Evolutionary conservation across 2,888 invertebrate genomes (phyloP).

Genomic region (Ennomos fuscantarius): DNA sequence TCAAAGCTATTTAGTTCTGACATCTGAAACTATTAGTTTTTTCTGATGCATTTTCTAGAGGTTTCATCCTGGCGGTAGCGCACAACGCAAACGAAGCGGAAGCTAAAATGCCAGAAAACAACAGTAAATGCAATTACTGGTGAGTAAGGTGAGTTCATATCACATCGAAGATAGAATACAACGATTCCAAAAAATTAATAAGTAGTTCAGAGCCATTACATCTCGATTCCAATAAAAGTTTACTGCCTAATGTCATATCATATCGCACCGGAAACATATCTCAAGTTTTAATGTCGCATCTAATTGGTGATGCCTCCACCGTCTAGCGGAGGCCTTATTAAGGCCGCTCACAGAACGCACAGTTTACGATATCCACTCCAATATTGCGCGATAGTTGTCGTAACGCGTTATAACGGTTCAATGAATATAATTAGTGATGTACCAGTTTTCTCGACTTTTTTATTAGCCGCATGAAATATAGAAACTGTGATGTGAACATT

Average conservation of each 20-base stretch:
- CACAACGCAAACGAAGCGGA: no score
- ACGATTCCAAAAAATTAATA: slow-evolving; percentile 27
- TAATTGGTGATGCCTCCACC: slow-evolving; percentile 60
- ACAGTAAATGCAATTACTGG: no score
- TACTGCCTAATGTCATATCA: slow-evolving; percentile 48
- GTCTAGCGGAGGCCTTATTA: slow-evolving; percentile 40
- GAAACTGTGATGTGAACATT: slow-evolving; percentile 41
- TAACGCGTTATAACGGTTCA: slow-evolving; percentile 51
- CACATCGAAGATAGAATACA: slow-evolving; percentile 24
- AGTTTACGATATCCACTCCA: slow-evolving; percentile 42
- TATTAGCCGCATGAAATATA: slow-evolving; percentile 36
- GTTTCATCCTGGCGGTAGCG: no score
- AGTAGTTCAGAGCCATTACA: slow-evolving; percentile 33
- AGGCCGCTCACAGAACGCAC: slow-evolving; percentile 33
- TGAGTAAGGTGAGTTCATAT: no score
- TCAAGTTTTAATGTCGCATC: slow-evolving; percentile 61
- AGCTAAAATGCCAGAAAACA: no score
- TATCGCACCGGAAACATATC: slow-evolving; percentile 75
- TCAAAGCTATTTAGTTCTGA: no score
- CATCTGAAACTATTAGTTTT: no score
- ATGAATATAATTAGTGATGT: slow-evolving; percentile 57
- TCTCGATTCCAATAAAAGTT: slow-evolving; percentile 44
- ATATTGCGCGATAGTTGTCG: slow-evolving; percentile 46
- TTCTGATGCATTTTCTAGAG: no score
- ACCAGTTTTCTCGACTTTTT: slow-evolving; percentile 51